Percentiles rank a stretch among this genome's conserved stretches.
phyloP scores from a whole-genome alignment of 2,888 invertebrate genomes.

The Pegoplata infirma region DNA sequence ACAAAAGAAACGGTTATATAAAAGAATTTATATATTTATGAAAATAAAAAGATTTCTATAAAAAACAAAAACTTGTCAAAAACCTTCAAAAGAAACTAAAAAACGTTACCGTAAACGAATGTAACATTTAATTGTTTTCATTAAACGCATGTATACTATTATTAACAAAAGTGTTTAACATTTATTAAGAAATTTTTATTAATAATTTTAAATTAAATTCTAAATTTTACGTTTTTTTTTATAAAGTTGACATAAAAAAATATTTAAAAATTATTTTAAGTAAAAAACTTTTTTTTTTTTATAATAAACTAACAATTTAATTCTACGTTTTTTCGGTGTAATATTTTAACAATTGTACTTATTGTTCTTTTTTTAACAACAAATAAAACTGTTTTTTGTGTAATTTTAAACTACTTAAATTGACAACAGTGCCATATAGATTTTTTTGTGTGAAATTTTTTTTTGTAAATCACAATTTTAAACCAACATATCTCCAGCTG shows the following conservation, averaged over 20 bases:
- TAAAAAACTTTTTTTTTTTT: neutral
- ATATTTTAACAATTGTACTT: conserved; percentile 3
- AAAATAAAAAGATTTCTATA: too few species aligned
- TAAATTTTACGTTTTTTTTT: too few species aligned
- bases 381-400: neutral
- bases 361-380: neutral
- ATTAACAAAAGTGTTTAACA: conserved; percentile 49
- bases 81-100: too few species aligned
- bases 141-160: conserved; percentile 36
- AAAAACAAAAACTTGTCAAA: too few species aligned
- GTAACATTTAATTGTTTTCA: too few species aligned
- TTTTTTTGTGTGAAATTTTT: neutral
- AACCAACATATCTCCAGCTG: conserved; percentile 68
- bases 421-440: conserved; percentile 49
- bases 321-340: too few species aligned
- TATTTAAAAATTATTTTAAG: conserved; percentile 19
- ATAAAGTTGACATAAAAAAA: neutral
- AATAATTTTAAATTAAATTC: conserved; percentile 1
- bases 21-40: too few species aligned
- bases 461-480: neutral
- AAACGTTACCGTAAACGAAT: too few species aligned
- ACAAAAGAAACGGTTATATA: too few species aligned
- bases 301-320: too few species aligned
- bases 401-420: conserved; percentile 49
- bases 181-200: conserved; percentile 14